Evolutionary conservation across 2,113 vertebrate genomes (phyloP).

Genomic region (Desmodus rotundus): DNA sequence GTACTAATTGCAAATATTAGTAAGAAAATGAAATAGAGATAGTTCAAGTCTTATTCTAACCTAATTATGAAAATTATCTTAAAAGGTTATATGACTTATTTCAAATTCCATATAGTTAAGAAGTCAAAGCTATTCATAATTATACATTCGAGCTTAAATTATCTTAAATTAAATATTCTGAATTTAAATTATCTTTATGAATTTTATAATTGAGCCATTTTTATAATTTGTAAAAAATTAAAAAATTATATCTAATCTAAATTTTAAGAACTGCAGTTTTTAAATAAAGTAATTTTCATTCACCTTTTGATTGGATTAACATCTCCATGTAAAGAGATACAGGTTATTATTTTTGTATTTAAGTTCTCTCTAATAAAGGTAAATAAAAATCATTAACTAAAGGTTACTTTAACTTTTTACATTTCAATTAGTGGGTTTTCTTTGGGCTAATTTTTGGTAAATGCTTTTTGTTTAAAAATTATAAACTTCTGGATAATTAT

Average conservation of each 20-base stretch:
- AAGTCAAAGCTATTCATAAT: constrained; percentile 61
- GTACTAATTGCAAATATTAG: constrained; percentile 53
- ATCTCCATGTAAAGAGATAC: constrained; percentile 56
- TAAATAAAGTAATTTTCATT: constrained; percentile 61
- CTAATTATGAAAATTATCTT: constrained; percentile 71
- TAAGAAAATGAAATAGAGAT: constrained; percentile 60
- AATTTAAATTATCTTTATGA: constrained; percentile 68
- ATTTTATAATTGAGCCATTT: constrained; percentile 69
- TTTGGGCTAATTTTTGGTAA: constrained; percentile 61
- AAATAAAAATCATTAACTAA: constrained; percentile 68
- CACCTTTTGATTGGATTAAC: constrained; percentile 55
- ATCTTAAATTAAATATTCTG: constrained; percentile 71
- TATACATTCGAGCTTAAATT: constrained; percentile 63
- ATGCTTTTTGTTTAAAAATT: constrained; percentile 60
- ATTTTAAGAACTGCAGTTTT: constrained; percentile 59
- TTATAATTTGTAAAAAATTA: constrained; percentile 58
- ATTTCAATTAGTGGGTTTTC: constrained; percentile 51
- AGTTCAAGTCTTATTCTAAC: constrained; percentile 61
- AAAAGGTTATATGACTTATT: constrained; percentile 64
- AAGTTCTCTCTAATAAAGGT: constrained; percentile 45
- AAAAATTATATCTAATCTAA: constrained; percentile 68
- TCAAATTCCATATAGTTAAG: constrained; percentile 61
- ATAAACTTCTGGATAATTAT: constrained; percentile 60
- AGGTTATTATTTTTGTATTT: constrained; percentile 59
- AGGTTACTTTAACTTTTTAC: constrained; percentile 61